Evolutionary conservation across 2,113 vertebrate genomes (phyloP), one percentile per base, ranked within the genome.

Genomic region (Cottus gobio): DNA sequence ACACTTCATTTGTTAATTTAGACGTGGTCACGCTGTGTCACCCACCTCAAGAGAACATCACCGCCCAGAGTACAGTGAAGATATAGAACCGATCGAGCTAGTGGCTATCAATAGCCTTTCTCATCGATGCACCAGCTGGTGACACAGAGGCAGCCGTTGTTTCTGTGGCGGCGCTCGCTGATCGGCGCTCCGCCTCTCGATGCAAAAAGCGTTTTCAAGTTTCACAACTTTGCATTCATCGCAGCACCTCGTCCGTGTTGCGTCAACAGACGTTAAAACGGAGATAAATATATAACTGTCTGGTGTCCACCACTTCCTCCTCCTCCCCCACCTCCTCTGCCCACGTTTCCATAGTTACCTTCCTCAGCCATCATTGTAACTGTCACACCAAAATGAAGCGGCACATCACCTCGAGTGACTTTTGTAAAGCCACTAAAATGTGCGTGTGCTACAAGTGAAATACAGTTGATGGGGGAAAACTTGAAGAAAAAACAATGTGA

Each of bases 401-500:
- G 75, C 63, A 42, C 74, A 76, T 85, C 63, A 77, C 62, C 84
- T 82, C 36, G 11, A 61, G 65, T 84, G 84, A 88, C 86, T 86
- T 89, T 89, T 82, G 73, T 86, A 46, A 90, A 90, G 88, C 79
- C 85, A 86, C 75, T 22, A 15, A 64, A 68, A 50, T 31, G 65
- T 65, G 52, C 52, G 60, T 42, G 62, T 54, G 50, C 79, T 62
- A 44, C 72, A 61, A 37, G 75, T 66, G 11, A 65, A 79, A 84
- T 22, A 82, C 72, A 84, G 67, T 82, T 64, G 77, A 85, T 54
- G 57, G 37, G 57, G 57, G 39, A 80, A 92, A 90, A 91, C 89
- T 88, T 92, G 89, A 93, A 90, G 77, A 91, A 85, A 88, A 90
- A 82, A 37, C 89, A 90, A 88, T 85, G 82, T 90, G 89, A 92